Evolutionary conservation across 2,113 vertebrate species (phyloP), one percentile per base, ranked within the genome.

Genomic region (Tor tambroides): DNA sequence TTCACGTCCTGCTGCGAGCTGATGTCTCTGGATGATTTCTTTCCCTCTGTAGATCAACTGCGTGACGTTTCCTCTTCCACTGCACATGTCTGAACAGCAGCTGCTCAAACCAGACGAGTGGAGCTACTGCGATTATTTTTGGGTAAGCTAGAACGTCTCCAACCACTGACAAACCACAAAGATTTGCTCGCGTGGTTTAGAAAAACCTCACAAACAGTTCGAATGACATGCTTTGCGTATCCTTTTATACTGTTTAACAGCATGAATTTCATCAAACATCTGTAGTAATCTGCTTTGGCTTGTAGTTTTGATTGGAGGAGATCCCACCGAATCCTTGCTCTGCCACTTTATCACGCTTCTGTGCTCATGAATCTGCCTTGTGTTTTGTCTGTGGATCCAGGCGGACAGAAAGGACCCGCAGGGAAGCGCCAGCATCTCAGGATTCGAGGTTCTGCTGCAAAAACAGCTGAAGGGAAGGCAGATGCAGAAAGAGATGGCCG

Each of bases 51-150:
- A 99, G 97, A 96, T 99, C 91, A 99, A 99, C 94, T 96, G 95
- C 38, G 97, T 99, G 93, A 99, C 98, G 5, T 99, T 99, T 87
- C 98, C 98, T 4, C 94, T 96, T 38, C 95, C 95, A 17, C 95
- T 96, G 17, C 94, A 94, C 63, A 95, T 97, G 95, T 93, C 95
- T 0, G 98, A 99, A 87, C 98, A 99, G 90, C 97, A 98, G 93
- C 95, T 99, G 88, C 95, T 99, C 89, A 99, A 99, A 83, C 98
- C 98, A 5, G 93, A 93, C 0, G 98, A 99, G 88, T 99, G 98
- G 98, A 99, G 98, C 95, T 99, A 99, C 95, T 99, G 98, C 23
- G 98, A 99, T 94, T 99, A 97, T 93, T 99, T 99, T 92, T 99
- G 98, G 98, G 98, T 99, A 96, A 95, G 56, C 56, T 1, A 59